Evolutionary conservation across 2,888 invertebrate genomes (phyloP), one percentile per base, ranked within the genome.

Genomic region (Boloria selene): DNA sequence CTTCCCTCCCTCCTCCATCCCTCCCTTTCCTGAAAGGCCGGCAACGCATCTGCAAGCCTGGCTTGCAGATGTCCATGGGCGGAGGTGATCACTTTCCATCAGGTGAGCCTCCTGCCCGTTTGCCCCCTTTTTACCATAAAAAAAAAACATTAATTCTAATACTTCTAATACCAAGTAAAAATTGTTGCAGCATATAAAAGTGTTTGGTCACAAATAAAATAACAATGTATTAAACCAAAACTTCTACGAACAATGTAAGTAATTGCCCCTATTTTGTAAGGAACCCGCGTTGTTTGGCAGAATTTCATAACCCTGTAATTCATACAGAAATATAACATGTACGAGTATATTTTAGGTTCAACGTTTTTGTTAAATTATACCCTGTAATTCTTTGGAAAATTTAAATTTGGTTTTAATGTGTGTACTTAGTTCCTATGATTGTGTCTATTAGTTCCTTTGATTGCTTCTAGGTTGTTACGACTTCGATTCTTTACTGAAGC

Each of bases 291-390:
- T 66, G 61, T 44, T 62, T 66, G 66, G 52, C 66, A 66, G 42
- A 62, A 52, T 51, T 58, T 52, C 47, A 66, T 42, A 58, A 17
- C 62, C 62, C 62, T 62, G 56, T 62, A 65, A 62, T 65, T 68
- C 60, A 31, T 51, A 17, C 52, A 50, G 38, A 16, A 59, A 68
- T 47, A 59, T 59, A 59, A 44, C 59, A 45, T n/a, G n/a, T n/a
- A n/a, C n/a, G 3, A 50, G 42, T 17, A 26, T 47, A 26, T 22
- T 13, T 49, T 31, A 38, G 16, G 26, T 31, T 17, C 5, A 16
- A 49, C 47, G 59, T 59, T 59, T 59, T 59, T 26, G 16, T 59
- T 59, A 59, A 59, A 59, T 59, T 59, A 59, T 17, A 47, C 13
- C 5, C n/a, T 26, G 22, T 44, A 13, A 31, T 4, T 26, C 31